Conservation (phyloP, 37 sponge, comb jelly and placozoan species). For the Theonella swinhoei region DNA sequence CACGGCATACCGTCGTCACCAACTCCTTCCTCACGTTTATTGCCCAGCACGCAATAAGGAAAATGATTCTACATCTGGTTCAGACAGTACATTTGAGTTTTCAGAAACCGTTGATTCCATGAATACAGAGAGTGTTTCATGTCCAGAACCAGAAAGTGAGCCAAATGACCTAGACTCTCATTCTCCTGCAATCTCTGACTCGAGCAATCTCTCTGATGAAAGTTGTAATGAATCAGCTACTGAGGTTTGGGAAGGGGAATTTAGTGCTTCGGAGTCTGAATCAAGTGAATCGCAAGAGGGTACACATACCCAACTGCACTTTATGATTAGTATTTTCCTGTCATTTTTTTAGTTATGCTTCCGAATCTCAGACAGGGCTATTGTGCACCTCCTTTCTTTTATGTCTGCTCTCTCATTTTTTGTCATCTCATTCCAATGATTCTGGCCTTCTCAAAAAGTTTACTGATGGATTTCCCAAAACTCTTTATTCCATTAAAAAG, state of each 20-base stretch:
- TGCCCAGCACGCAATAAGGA: neutral
- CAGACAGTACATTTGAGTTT: neutral
- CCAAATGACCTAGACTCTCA: neutral
- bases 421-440: neutral
- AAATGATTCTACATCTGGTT: neutral
- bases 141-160: neutral
- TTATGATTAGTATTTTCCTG: neutral
- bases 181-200: neutral
- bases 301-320: neutral
- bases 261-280: neutral
- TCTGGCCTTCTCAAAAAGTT: neutral
- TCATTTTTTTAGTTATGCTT: neutral
- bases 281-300: neutral
- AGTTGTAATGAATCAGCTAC: neutral
- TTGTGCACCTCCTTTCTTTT: neutral
- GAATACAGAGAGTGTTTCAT: neutral
- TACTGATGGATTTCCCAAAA: neutral
- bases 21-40: neutral
- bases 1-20: neutral
- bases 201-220: too few species aligned
- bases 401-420: neutral
- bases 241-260: neutral
- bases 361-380: constrained; percentile 3
- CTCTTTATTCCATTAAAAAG: neutral
- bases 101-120: neutral